These are phyloP conservation scores for Papilio aristodemus DNA, from an alignment of 1,140 invertebrate species.

Conservation along the genomic window DNA sequence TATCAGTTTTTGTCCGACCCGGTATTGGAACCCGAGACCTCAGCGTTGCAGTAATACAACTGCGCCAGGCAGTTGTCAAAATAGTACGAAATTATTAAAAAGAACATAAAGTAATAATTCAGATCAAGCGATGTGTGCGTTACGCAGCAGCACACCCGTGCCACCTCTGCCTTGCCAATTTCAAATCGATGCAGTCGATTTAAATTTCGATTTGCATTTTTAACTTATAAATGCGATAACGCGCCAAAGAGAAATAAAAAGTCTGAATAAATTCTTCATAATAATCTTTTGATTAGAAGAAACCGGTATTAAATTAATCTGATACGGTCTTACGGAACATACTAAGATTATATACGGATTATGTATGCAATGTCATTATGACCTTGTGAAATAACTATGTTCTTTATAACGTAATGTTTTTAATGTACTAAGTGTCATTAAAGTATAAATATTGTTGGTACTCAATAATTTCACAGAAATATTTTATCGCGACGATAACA, in stretches of 20 bases:
- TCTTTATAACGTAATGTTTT: too few relatives aligned
- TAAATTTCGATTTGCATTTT: slow-evolving; percentile 7
- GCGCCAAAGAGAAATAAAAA: background rate
- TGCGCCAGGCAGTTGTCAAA: too few relatives aligned
- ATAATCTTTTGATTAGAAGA: background rate
- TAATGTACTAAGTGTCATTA: too few relatives aligned
- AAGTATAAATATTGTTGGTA: too few relatives aligned
- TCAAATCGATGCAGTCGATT: slow-evolving; percentile 23
- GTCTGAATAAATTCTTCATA: background rate
- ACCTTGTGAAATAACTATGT: background rate
- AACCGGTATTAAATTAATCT: background rate
- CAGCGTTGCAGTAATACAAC: too few relatives aligned
- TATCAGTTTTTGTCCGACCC: too few relatives aligned
- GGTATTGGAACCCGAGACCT: too few relatives aligned
- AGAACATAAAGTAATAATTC: slow-evolving; percentile 18
- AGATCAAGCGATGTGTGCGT: slow-evolving; percentile 27
- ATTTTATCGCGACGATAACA: slow-evolving; percentile 50
- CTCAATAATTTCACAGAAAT: slow-evolving; percentile 57
- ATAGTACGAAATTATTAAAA: slow-evolving; percentile 23
- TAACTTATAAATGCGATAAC: background rate
- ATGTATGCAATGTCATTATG: background rate
- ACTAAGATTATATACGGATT: too few relatives aligned
- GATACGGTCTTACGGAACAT: background rate
- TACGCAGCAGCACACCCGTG: slow-evolving; percentile 1
- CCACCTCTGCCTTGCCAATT: slow-evolving; percentile 11